Evolutionary conservation across 2,888 invertebrate genomes (phyloP).

Genomic region (Diaphora mendica): DNA sequence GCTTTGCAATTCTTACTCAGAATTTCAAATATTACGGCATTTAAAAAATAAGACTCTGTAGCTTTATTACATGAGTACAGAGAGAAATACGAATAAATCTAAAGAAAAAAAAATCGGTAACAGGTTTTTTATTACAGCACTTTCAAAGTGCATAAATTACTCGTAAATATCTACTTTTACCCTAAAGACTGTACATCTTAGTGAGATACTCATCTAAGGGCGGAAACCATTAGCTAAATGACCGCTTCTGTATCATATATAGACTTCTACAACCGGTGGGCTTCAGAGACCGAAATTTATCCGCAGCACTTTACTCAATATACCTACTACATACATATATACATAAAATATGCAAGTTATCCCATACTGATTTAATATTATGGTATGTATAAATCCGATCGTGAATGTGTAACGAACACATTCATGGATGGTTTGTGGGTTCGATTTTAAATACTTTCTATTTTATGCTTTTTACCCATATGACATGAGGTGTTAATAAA

Average conservation of each 20-base stretch:
- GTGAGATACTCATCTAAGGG: background rate
- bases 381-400: too few species aligned
- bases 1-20: background rate
- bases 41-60: background rate
- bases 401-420: too few species aligned
- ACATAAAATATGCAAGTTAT: background rate
- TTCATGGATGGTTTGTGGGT: too few species aligned
- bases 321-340: background rate
- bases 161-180: background rate
- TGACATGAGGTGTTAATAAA: too few species aligned
- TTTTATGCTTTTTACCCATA: too few species aligned
- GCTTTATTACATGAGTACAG: background rate
- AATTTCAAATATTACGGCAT: background rate
- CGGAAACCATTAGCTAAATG: slow-evolving; percentile 23
- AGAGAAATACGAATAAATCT: background rate
- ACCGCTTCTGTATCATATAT: slow-evolving; percentile 18
- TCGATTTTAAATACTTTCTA: too few species aligned
- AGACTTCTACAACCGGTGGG: slow-evolving; percentile 1
- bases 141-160: background rate
- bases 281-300: slow-evolving; percentile 8
- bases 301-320: slow-evolving; percentile 12
- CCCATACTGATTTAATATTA: background rate
- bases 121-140: background rate
- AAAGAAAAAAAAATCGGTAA: background rate
- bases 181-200: slow-evolving; percentile 3